Evolutionary conservation across 2,797 vertebrate species (phyloP).

Genomic region (Macroramphosus scolopax): DNA sequence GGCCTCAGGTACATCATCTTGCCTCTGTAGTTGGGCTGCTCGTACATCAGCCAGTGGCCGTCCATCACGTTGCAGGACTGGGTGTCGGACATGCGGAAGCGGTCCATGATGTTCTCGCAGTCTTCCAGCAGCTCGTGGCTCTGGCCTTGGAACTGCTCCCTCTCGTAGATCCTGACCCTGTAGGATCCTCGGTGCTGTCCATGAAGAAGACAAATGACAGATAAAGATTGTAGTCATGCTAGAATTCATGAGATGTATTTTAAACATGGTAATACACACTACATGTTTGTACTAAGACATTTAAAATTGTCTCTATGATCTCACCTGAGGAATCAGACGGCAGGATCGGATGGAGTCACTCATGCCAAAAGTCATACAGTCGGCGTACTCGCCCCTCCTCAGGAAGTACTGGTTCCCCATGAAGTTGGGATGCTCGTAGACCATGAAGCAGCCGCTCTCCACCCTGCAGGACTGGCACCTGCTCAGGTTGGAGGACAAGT

Average conservation of each 20-base stretch:
- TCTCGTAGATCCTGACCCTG: constrained; percentile 63
- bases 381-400: constrained; percentile 65
- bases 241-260: too few species aligned
- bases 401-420: constrained; percentile 65
- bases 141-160: constrained; percentile 62
- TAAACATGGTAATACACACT: too few species aligned
- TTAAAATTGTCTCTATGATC: not conserved
- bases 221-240: not conserved
- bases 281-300: too few species aligned
- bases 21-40: constrained; percentile 64
- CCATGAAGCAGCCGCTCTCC: constrained; percentile 71
- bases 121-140: constrained; percentile 64
- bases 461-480: constrained; percentile 63
- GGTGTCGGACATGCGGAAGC: constrained; percentile 62
- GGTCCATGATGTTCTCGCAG: constrained; percentile 66
- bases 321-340: constrained; percentile 71
- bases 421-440: constrained; percentile 66
- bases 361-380: constrained; percentile 62
- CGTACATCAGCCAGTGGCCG: constrained; percentile 73
- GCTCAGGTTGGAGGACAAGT: constrained; percentile 66
- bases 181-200: constrained; percentile 54
- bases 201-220: not conserved
- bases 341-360: constrained; percentile 73
- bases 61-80: constrained; percentile 70
- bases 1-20: constrained; percentile 69